Evolutionary conservation across 2,797 vertebrate genomes (phyloP), one percentile per base, ranked within the genome.

Genomic region (Staurois parvus): DNA sequence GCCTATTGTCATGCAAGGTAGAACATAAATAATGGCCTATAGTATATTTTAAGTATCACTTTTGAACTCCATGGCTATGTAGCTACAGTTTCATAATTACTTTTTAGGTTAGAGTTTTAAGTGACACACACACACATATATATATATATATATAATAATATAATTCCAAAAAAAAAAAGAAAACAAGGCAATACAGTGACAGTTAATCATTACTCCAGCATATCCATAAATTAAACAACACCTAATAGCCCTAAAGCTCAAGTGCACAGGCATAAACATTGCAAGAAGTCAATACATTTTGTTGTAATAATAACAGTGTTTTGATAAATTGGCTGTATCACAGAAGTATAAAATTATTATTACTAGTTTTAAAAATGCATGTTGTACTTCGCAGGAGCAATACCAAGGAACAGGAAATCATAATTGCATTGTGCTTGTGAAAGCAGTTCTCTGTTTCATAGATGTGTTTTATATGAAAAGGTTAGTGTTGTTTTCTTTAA

Each of bases 21-120:
- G 32, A 72, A 84, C 56, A 84, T 78, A 78, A 84, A 75, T 75
- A 83, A 83, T 75, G 70, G 32, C 32, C 72, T 48, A 81, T 62
- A 48, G 70, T 75, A 67, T 30, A 74, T 52, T 83, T 74, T 76
- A 74, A 30, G 30, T 48, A 42, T 69, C 30, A 52, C 62, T 68
- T 52, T 40, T 52, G 17, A 29, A 66, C 80, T 69, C n/a, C 28
- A 74, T 74, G 34, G 62, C 70, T 74, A 74, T 32, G 24, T 76
- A 75, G 5, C 9, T 76, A 68, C 30, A 69, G 59, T 69, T 52
- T 42, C 24, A 83, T 75, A 52, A 83, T 76, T 67, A 52, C 24
- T 59, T 81, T 72, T 32, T 26, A 72, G 19, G 9, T 19, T 40
- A 40, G 28, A 40, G n/a, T 72, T 37, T 67, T 13, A n/a, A 56